Evolutionary conservation across 92 coral and sea anemone genomes (phyloP).

Genomic region (Siderastrea radians): DNA sequence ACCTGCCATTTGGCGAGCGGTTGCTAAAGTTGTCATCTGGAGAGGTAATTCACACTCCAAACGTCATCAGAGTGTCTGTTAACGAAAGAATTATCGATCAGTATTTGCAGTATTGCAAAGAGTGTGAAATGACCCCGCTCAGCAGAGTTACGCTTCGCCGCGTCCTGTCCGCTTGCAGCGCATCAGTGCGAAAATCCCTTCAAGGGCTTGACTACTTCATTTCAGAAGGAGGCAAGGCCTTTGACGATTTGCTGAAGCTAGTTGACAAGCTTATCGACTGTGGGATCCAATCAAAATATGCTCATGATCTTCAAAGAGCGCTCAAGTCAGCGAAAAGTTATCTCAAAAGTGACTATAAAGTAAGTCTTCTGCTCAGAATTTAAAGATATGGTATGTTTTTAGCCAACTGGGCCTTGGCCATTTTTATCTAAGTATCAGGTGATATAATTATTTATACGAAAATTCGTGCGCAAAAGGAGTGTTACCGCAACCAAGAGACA

Average conservation of each 20-base stretch:
- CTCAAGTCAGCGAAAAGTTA: conserved; percentile 46
- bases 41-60: conserved; percentile 46
- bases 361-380: not conserved
- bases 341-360: conserved; percentile 56
- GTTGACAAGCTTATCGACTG: conserved; percentile 29
- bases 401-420: too few species aligned
- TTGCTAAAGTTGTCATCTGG: conserved; percentile 1
- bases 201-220: conserved; percentile 67
- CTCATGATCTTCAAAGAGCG: too few species aligned
- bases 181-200: conserved; percentile 67
- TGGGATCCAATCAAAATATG: too few species aligned
- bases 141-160: conserved; percentile 52
- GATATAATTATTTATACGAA: too few species aligned
- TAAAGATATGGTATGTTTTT: too few species aligned
- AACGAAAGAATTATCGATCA: conserved; percentile 43
- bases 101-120: conserved; percentile 38
- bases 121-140: conserved; percentile 29
- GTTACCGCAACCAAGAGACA: too few species aligned
- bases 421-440: too few species aligned
- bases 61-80: conserved; percentile 49
- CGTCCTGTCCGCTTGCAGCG: conserved; percentile 56
- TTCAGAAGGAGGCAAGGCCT: conserved; percentile 54
- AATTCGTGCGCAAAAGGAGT: too few species aligned
- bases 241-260: conserved; percentile 49
- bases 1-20: conserved; percentile 60